Evolutionary conservation across 2,113 vertebrate genomes (phyloP), one percentile per base, ranked within the genome.

Genomic region (Hoplias malabaricus): DNA sequence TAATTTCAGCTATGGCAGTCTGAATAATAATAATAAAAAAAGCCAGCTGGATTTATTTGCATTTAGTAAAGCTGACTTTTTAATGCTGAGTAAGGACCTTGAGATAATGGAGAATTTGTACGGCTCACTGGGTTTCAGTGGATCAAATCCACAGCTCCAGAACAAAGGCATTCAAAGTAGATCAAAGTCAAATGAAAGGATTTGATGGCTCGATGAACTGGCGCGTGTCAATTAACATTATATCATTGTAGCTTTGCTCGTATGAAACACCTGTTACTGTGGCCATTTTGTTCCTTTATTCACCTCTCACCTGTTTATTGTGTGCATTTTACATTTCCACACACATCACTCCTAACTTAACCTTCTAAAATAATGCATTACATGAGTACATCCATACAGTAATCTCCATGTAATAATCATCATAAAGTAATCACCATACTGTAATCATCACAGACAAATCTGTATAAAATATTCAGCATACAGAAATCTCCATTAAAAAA

Each of bases 101-200:
- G 29, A 62, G 72, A 36, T 34, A 65, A 75, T 74, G 42, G 31
- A 61, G 61, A 48, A n/a, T 63, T 74, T 43, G 16, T 0, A n/a
- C 7, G 4, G n/a, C 29, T 33, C 10, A 7, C 4, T 33, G 71
- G 56, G 27, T 13, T 73, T 7, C 27, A 27, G n/a, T 16, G 29
- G 31, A 46, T 29, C 57, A 33, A 29, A 48, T 63, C 42, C 43
- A 27, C 59, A 38, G 19, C 59, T 65, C 2, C 72, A 65, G 19
- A 27, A 63, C 13, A 11, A 2, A n/a, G 5, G 23, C 38, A 34
- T 63, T 63, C 29, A 23, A n/a, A n/a, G n/a, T n/a, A n/a, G n/a
- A n/a, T 63, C 40, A 57, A 36, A 40, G 69, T 57, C 50, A 29
- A 36, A 50, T 36, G 29, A 33, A 48, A 23, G 40, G 19, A 62